Conservation (phyloP, 2,797 vertebrate species). For the Oceanodroma leucorhoa region DNA sequence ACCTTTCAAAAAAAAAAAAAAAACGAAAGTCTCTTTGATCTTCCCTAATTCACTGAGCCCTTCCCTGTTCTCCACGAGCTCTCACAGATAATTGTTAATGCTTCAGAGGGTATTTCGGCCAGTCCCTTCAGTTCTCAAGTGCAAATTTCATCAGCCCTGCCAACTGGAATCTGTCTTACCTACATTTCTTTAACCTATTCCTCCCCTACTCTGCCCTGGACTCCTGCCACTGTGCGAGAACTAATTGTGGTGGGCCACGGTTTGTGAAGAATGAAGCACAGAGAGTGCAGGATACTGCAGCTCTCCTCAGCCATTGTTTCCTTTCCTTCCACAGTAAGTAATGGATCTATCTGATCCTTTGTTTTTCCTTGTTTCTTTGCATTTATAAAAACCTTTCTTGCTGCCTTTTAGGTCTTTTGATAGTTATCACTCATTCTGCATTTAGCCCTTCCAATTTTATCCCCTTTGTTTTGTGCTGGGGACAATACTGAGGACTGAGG, state of each 20-base stretch:
- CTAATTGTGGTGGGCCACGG: background rate
- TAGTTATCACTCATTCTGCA: background rate
- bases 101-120: background rate
- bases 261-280: background rate
- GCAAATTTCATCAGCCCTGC: background rate
- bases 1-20: background rate
- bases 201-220: background rate
- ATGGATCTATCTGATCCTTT: background rate
- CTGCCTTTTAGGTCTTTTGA: background rate
- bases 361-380: background rate
- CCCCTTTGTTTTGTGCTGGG: background rate
- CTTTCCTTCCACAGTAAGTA: background rate
- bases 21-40: background rate
- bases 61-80: background rate
- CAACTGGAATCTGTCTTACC: background rate
- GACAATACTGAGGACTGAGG: background rate
- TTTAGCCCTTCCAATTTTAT: background rate
- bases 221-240: background rate
- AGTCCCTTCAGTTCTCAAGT: background rate
- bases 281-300: background rate
- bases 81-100: constrained; percentile 10
- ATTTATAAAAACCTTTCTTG: background rate
- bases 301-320: background rate
- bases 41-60: background rate
- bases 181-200: background rate